phyloP scores from a whole-genome alignment of 2,113 vertebrate genomes.

The Oreocharis arfaki region DNA sequence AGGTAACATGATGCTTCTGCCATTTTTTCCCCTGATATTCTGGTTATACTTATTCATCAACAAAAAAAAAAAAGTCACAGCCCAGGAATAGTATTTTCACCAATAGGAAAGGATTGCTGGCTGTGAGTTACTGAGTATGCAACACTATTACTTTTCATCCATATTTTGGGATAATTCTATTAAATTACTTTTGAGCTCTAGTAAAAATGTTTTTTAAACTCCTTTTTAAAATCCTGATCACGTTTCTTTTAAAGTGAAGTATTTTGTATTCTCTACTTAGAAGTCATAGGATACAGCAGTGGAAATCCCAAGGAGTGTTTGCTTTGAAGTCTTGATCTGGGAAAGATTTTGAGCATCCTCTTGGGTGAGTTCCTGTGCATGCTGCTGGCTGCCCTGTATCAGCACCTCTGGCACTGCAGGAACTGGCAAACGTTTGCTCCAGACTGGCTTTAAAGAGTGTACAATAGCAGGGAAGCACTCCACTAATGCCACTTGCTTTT shows the following conservation, averaged over 20 bases:
- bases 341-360: background rate
- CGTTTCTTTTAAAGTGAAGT: background rate
- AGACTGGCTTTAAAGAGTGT: background rate
- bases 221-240: background rate
- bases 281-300: background rate
- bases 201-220: accelerated
- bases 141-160: background rate
- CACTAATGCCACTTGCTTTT: background rate
- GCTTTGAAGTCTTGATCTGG: background rate
- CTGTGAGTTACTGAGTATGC: background rate
- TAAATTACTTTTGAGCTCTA: background rate
- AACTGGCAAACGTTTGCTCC: background rate
- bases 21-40: background rate
- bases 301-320: background rate
- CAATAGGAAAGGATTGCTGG: background rate
- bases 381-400: background rate
- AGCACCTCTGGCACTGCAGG: background rate
- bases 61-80: background rate
- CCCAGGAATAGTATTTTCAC: background rate
- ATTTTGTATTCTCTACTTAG: background rate
- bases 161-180: background rate
- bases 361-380: background rate
- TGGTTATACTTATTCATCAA: background rate
- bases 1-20: background rate
- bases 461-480: background rate